Evolutionary conservation across 2,888 invertebrate species (phyloP).

Genomic region (Limnephilus auricula): DNA sequence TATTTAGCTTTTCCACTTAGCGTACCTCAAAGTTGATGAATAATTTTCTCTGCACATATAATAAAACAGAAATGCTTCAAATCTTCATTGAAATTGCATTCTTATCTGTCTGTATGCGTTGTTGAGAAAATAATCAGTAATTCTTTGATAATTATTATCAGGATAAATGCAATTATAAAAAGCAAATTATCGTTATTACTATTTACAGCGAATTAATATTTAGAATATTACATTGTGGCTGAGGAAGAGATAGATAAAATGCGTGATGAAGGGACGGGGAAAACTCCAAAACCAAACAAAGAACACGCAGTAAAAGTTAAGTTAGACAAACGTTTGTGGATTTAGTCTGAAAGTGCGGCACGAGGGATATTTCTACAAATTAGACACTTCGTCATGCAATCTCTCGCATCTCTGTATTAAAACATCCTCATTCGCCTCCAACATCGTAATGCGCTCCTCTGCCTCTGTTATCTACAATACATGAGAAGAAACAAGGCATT

Average conservation of each 20-base stretch:
- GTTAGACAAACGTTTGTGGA: constrained; percentile 44
- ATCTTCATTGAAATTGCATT: background rate
- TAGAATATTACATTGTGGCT: background rate
- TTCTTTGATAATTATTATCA: background rate
- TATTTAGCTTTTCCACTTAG: background rate
- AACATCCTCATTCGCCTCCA: constrained; percentile 60
- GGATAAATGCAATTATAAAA: background rate
- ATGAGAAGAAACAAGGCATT: constrained; percentile 45
- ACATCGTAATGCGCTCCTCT: constrained; percentile 56
- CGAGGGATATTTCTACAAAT: constrained; percentile 28
- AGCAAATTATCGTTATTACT: background rate
- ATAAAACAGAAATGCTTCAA: background rate
- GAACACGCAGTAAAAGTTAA: constrained; percentile 48
- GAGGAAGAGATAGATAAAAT: background rate
- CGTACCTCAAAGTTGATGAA: background rate
- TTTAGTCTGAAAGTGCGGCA: constrained; percentile 21
- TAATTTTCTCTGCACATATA: background rate
- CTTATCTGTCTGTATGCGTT: background rate
- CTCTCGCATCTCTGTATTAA: constrained; percentile 60
- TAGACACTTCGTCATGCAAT: constrained; percentile 57
- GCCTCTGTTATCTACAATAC: constrained; percentile 62
- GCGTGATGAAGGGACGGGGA: constrained; percentile 15
- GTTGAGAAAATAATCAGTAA: background rate
- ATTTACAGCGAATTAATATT: background rate
- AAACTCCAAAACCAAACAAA: constrained; percentile 49